Conservation (phyloP, 2,888 invertebrate species). For the Rotaria magnacalcarata region DNA sequence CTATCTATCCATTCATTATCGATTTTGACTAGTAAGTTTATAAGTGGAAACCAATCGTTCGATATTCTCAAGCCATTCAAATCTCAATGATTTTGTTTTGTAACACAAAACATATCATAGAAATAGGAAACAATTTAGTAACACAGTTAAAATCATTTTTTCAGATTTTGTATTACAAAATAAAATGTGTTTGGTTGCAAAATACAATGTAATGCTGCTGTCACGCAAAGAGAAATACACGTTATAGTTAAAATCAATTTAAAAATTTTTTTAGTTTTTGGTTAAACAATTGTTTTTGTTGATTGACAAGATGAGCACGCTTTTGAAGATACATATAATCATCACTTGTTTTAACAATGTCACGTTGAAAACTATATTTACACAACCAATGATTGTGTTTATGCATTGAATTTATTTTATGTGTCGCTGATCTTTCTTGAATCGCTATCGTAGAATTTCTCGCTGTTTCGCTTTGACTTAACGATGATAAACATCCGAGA, state of each 20-base stretch:
- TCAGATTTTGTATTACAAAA: too few species aligned
- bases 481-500: background rate
- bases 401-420: background rate
- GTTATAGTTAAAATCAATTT: background rate
- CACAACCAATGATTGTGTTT: background rate
- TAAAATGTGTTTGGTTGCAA: too few species aligned
- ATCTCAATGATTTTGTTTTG: too few species aligned
- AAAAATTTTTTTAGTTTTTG: background rate
- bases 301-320: background rate
- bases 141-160: too few species aligned
- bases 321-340: background rate
- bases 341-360: background rate
- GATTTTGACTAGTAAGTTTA: too few species aligned
- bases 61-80: too few species aligned
- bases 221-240: too few species aligned
- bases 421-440: background rate
- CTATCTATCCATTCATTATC: too few species aligned
- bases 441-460: background rate
- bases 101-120: too few species aligned
- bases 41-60: too few species aligned
- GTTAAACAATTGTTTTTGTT: background rate
- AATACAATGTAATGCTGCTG: too few species aligned
- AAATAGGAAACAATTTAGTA: too few species aligned
- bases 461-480: background rate
- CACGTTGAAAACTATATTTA: background rate